Evolutionary conservation across 2,888 invertebrate genomes (phyloP).

Genomic region (Eristalis intricaria): DNA sequence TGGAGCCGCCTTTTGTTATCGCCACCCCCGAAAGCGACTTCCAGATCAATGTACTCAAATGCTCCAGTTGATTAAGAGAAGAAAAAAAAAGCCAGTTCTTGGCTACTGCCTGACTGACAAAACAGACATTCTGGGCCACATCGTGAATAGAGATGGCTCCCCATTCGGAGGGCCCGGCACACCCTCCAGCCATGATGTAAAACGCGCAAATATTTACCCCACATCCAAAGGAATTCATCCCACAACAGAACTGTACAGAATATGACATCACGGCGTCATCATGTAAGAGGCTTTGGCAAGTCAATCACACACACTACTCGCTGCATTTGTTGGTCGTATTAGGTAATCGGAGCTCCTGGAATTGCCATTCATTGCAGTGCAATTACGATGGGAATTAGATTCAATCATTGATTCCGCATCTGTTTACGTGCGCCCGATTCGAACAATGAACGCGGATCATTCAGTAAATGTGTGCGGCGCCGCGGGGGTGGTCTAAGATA

Average conservation of each 20-base stretch:
- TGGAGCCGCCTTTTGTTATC: slow-evolving; percentile 42
- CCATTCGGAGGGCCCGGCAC: not conserved
- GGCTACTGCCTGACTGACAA: not conserved
- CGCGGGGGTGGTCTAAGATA: not conserved
- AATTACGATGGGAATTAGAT: not conserved
- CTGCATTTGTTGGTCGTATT: not conserved
- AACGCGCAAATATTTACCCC: not conserved
- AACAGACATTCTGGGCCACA: slow-evolving; percentile 31
- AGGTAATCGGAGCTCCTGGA: not conserved
- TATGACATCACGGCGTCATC: not conserved
- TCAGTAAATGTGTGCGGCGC: not conserved
- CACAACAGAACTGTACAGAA: not conserved
- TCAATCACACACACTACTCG: not conserved
- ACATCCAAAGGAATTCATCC: not conserved
- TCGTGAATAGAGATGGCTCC: slow-evolving; percentile 16
- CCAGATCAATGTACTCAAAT: slow-evolving; percentile 64
- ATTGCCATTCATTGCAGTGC: not conserved
- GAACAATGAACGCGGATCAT: slow-evolving; percentile 38
- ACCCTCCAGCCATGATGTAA: slow-evolving; percentile 4
- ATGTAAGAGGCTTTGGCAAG: not conserved
- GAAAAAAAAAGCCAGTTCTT: slow-evolving; percentile 15
- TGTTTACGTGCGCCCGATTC: slow-evolving; percentile 38
- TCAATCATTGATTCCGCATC: slow-evolving; percentile 31
- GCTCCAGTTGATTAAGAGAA: slow-evolving; percentile 56
- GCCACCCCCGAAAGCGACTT: slow-evolving; percentile 54